phyloP scores from a whole-genome alignment of 2,888 invertebrate genomes.

The Pocota personata region DNA sequence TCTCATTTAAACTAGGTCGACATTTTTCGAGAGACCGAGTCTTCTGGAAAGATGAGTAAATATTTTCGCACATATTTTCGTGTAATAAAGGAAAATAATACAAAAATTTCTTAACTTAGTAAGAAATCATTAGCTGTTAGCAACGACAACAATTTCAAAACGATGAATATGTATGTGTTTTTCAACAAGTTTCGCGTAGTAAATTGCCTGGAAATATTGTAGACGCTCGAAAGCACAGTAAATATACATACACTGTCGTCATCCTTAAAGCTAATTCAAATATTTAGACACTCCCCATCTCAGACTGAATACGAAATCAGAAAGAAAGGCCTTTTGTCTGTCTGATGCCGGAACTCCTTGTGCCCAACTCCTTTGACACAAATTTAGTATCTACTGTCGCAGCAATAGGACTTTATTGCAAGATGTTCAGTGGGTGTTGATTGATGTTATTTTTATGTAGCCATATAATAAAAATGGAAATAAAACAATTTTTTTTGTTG shows the following conservation, averaged over 20 bases:
- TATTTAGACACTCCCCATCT: constrained; percentile 47
- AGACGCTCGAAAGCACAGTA: constrained; percentile 33
- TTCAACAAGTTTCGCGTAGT: constrained; percentile 22
- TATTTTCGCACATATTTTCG: constrained; percentile 48
- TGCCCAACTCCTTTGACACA: constrained; percentile 17
- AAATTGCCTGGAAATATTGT: constrained; percentile 29
- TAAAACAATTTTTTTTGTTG: constrained; percentile 37
- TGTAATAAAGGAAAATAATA: background rate
- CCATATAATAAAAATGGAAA: background rate
- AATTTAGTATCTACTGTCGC: background rate
- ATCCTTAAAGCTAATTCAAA: constrained; percentile 57
- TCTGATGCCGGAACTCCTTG: constrained; percentile 27
- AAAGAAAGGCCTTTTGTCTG: constrained; percentile 14
- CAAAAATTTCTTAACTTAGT: constrained; percentile 29
- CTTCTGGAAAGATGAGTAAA: constrained; percentile 35
- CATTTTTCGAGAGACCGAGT: constrained; percentile 2
- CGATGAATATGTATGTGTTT: background rate
- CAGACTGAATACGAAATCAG: constrained; percentile 58
- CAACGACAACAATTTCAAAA: background rate
- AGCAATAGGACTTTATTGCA: background rate
- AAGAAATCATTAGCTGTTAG: constrained; percentile 37
- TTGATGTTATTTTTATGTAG: constrained; percentile 38
- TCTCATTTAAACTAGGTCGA: constrained; percentile 61
- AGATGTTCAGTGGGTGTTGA: constrained; percentile 44
- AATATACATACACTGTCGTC: constrained; percentile 14